Percentiles rank a stretch among this genome's conserved stretches.
These are phyloP conservation scores for Phrynocephalus vlangalii DNA, from an alignment of 2,797 vertebrate genomes.

Conservation along the genomic window DNA sequence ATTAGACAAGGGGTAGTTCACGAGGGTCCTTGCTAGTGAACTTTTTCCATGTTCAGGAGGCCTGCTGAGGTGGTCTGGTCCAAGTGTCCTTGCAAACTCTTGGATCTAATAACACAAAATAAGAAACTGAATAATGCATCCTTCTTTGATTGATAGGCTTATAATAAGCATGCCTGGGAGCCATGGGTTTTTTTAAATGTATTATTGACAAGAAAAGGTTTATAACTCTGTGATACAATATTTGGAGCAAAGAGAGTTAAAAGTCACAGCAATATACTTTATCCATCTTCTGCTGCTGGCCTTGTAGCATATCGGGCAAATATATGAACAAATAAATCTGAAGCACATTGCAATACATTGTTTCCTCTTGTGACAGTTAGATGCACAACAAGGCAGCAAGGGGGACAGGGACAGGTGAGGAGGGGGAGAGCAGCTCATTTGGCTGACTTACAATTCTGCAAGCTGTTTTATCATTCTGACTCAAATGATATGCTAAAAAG, in stretches of 20 bases:
- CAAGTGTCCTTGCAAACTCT: neutral
- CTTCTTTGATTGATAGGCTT: neutral
- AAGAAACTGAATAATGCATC: neutral
- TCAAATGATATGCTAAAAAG: constrained; percentile 1
- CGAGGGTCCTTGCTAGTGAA: neutral
- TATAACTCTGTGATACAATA: neutral
- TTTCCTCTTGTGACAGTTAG: constrained; percentile 30
- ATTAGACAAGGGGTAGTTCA: neutral
- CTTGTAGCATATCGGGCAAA: neutral
- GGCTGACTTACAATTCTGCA: constrained; percentile 1
- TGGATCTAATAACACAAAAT: neutral
- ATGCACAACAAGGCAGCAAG: neutral
- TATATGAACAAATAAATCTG: constrained; percentile 40
- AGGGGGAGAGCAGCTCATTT: neutral
- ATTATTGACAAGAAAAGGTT: neutral
- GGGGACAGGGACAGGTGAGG: neutral
- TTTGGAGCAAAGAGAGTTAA: neutral
- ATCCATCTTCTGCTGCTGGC: constrained; percentile 15
- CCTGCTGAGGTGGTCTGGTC: neutral
- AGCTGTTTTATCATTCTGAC: neutral
- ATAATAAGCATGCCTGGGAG: neutral
- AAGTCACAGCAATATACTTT: neutral
- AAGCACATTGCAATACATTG: neutral
- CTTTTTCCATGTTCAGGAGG: neutral
- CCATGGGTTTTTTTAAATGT: neutral